A percentile compares a stretch with the other conserved stretches of the same genome.
phyloP scores from a whole-genome alignment of 2,888 invertebrate genomes.

The Pyrgus malvae region DNA sequence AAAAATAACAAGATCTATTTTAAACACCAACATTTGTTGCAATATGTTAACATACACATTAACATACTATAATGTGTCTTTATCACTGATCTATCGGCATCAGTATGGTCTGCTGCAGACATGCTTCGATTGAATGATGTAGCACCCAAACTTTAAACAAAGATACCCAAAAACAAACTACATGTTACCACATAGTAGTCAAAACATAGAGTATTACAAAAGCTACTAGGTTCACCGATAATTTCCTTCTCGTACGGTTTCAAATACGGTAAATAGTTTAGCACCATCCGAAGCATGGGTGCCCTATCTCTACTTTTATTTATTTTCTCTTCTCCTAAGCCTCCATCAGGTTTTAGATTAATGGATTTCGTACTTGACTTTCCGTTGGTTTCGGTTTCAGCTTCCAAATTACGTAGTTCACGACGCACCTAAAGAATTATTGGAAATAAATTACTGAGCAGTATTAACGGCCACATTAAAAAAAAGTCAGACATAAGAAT shows the following conservation, averaged over 20 bases:
- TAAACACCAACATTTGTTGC: too few species aligned
- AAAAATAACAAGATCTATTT: too few species aligned
- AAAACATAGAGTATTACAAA: neutral
- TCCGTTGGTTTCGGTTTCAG: conserved; percentile 12
- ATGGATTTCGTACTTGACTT: neutral
- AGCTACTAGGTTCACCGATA: conserved; percentile 34
- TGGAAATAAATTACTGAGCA: too few species aligned
- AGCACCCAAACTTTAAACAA: too few species aligned
- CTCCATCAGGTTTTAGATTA: neutral
- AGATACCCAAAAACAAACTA: neutral
- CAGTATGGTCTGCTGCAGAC: too few species aligned
- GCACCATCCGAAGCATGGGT: conserved; percentile 57
- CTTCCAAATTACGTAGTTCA: conserved; percentile 30
- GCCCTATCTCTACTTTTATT: conserved; percentile 43
- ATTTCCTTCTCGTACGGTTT: conserved; percentile 51
- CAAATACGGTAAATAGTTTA: conserved; percentile 62
- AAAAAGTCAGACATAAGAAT: too few species aligned
- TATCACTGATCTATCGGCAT: too few species aligned
- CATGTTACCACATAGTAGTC: neutral
- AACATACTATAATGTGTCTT: too few species aligned
- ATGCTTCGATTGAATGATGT: too few species aligned
- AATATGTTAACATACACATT: too few species aligned
- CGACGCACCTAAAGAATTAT: conserved; percentile 41
- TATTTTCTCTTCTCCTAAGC: conserved; percentile 26
- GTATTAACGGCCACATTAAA: too few species aligned